Percentiles rank a stretch among this genome's conserved stretches.
Evolutionary conservation across 1,140 invertebrate genomes (phyloP).

Genomic region (Aphaenogaster rudis): DNA sequence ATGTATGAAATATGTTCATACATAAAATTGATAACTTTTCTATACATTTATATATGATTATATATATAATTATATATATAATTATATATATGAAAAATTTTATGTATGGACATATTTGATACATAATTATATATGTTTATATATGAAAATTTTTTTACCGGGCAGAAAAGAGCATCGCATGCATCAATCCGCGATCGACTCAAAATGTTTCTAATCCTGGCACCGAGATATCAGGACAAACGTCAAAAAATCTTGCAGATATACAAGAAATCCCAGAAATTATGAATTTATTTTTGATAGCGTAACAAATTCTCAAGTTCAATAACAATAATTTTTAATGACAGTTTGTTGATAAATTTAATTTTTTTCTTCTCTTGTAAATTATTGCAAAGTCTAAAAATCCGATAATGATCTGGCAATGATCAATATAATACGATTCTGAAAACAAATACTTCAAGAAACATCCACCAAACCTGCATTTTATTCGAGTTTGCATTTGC

Average conservation of each 20-base stretch:
- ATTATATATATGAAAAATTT: too few species aligned
- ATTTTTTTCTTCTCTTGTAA: not conserved
- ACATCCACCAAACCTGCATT: not conserved
- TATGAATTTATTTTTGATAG: not conserved
- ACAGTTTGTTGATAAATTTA: not conserved
- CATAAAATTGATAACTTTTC: too few species aligned
- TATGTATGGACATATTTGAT: too few species aligned
- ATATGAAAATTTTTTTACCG: too few species aligned
- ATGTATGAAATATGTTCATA: too few species aligned
- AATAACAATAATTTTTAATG: not conserved
- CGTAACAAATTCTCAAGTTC: not conserved
- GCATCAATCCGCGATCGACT: not conserved
- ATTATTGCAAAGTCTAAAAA: not conserved
- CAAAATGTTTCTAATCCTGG: not conserved
- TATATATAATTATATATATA: too few species aligned
- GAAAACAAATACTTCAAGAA: not conserved
- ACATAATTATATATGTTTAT: too few species aligned
- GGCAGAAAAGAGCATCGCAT: too few species aligned
- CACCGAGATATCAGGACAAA: not conserved
- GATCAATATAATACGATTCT: conserved; percentile 8
- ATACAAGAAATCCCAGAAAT: not conserved
- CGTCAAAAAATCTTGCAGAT: not conserved
- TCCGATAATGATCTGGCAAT: not conserved
- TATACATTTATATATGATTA: too few species aligned
- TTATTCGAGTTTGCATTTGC: not conserved